A percentile compares a stretch with the other conserved stretches of the same genome.
Evolutionary conservation across 35 echinoderm and acorn worm species (phyloP).

Genomic region (Lytechinus pictus): DNA sequence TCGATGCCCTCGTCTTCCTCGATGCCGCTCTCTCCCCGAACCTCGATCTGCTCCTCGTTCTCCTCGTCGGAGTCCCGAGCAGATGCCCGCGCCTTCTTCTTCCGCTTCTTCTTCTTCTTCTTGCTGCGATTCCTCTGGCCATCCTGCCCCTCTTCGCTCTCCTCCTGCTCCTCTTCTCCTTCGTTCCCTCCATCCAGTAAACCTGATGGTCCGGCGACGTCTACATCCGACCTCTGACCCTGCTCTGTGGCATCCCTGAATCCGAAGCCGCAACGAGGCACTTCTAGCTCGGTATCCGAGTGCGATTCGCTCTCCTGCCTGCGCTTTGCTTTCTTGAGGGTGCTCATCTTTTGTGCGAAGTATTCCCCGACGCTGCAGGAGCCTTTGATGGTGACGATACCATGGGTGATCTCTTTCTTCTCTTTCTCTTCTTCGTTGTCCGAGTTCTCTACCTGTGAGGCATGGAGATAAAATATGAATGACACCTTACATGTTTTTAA

Average conservation of each 20-base stretch:
- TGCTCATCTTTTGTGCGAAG: constrained; percentile 22
- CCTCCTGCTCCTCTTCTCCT: background rate
- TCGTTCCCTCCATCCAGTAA: background rate
- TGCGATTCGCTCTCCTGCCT: constrained; percentile 24
- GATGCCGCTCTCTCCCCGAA: background rate
- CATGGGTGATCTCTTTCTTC: constrained; percentile 24
- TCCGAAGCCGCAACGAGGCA: constrained; percentile 7
- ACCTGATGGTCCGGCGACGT: background rate
- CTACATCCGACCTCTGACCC: background rate
- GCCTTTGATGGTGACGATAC: constrained; percentile 2
- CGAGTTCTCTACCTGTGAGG: constrained; percentile 36
- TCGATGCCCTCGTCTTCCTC: constrained; percentile 46
- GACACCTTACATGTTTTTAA: background rate
- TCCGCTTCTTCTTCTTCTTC: constrained; percentile 25
- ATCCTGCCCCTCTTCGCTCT: constrained; percentile 8
- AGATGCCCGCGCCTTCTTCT: background rate
- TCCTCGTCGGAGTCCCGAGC: background rate
- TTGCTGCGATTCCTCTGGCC: background rate
- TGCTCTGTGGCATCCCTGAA: background rate
- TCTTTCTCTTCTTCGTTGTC: background rate
- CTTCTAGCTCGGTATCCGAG: constrained; percentile 11
- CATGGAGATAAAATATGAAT: background rate
- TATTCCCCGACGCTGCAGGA: constrained; percentile 36
- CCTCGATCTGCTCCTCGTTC: constrained; percentile 8
- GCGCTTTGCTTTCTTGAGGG: background rate